These are phyloP conservation scores for Pristiophorus japonicus DNA, from an alignment of 2,113 vertebrate genomes.

Conservation along the genomic window DNA sequence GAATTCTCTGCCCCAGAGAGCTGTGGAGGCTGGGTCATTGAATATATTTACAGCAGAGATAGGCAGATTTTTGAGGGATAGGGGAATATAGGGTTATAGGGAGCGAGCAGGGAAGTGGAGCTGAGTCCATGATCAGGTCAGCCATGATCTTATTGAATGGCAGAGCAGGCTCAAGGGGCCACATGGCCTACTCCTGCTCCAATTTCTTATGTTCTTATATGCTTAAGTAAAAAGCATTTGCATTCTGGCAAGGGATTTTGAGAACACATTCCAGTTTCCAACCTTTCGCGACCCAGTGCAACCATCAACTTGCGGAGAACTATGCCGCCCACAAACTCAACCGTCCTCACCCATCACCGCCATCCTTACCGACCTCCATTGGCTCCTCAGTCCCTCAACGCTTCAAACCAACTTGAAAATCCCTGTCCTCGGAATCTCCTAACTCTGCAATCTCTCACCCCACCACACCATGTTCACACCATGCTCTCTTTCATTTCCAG, in stretches of 20 bases:
- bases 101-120: too few relatives aligned
- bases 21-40: too few relatives aligned
- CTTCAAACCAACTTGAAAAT: background rate
- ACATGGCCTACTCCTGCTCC: too few relatives aligned
- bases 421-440: background rate
- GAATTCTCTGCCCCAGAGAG: too few relatives aligned
- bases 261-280: background rate
- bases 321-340: background rate
- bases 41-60: too few relatives aligned
- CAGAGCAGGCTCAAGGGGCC: too few relatives aligned
- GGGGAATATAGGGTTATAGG: too few relatives aligned
- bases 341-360: background rate
- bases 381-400: background rate
- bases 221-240: background rate
- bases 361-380: background rate
- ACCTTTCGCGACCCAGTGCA: background rate
- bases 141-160: too few relatives aligned
- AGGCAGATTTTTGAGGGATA: too few relatives aligned
- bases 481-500: background rate
- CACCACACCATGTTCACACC: background rate
- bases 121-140: too few relatives aligned
- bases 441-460: background rate
- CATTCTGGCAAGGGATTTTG: background rate
- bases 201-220: too few relatives aligned
- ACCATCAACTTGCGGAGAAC: background rate